Base-by-base conservation (phyloP, 2,888 invertebrate genomes). In the Mycalesis mineus region DNA sequence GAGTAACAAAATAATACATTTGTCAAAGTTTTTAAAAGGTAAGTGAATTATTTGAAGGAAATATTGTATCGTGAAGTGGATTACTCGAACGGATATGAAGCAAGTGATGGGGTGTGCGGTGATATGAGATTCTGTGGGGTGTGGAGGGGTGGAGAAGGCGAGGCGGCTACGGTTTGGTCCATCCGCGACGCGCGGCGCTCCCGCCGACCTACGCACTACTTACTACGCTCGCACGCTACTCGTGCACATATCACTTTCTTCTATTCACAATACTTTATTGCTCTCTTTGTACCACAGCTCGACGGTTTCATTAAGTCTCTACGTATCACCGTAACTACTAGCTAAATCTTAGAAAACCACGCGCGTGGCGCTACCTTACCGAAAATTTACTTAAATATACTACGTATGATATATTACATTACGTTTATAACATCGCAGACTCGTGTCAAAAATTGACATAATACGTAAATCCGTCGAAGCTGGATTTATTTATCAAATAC, bases 261-360 rank as follows among this genome's bases (percentile, higher is more conserved):
- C 75, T 78, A 78, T 75, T 71, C 77, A 71, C 71, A 71, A 80
- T 80, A 81, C 73, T 75, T 84, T 87, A 87, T 86, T 86, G 84
- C 84, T 87, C 84, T 83, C 84, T 80, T 84, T 82, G 80, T 84
- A 84, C 84, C 87, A 88, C 87, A 87, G 87, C 87, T 86, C 85
- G 84, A 86, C 83, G 83, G 84, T 87, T 86, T 83, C 85, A 80
- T 80, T 85, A 84, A 88, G 86, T 88, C 85, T 86, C 86, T 86
- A 84, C 82, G 82, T 86, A 87, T 87, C 87, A 87, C 87, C 79
- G 79, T 80, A 81, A 77, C 87, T 85, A 86, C 80, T 69, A 77
- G 67, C 82, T 84, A 84, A 75, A 69, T 74, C 72, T 69, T 70
- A 74, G 70, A 73, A 71, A 71, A 69, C 69, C 61, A 62, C 53